A percentile compares a stretch with the other conserved stretches of the same genome.
Conservation (phyloP, 2,113 vertebrate species). For the Melanerpes formicivorus region DNA sequence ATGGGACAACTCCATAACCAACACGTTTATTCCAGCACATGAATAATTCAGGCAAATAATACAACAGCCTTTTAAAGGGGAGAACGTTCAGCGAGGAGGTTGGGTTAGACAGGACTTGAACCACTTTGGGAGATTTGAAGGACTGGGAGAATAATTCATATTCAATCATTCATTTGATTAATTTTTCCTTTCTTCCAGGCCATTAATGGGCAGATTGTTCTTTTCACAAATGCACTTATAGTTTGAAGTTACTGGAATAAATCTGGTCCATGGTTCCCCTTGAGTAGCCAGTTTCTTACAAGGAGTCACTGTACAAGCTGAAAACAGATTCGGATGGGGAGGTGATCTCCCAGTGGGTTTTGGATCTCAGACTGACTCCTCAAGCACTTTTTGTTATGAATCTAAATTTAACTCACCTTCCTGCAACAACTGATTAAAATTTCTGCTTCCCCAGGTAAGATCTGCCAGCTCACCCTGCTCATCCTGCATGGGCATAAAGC, state of each 20-base stretch:
- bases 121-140: not conserved
- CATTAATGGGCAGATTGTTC: conserved; percentile 25
- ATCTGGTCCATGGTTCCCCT: not conserved
- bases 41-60: conserved; percentile 77
- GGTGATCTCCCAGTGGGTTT: not conserved
- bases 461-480: not conserved
- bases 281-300: not conserved
- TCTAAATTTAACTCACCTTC: not conserved
- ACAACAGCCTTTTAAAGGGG: conserved; percentile 56
- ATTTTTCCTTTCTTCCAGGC: conserved; percentile 44
- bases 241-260: conserved; percentile 50
- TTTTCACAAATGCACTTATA: not conserved
- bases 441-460: not conserved
- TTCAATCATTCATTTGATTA: conserved; percentile 41
- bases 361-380: not conserved
- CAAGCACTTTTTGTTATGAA: not conserved
- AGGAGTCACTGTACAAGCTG: not conserved
- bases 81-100: not conserved
- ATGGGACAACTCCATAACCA: conserved; percentile 37
- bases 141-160: conserved; percentile 36
- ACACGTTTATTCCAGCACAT: conserved; percentile 69
- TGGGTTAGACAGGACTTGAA: conserved; percentile 14
- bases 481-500: not conserved
- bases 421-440: not conserved
- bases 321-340: not conserved